A percentile compares a stretch with the other conserved stretches of the same genome.
These are phyloP conservation scores for Meloidogyne hapla DNA, from an alignment of 1,140 invertebrate species.

Conservation along the genomic window DNA sequence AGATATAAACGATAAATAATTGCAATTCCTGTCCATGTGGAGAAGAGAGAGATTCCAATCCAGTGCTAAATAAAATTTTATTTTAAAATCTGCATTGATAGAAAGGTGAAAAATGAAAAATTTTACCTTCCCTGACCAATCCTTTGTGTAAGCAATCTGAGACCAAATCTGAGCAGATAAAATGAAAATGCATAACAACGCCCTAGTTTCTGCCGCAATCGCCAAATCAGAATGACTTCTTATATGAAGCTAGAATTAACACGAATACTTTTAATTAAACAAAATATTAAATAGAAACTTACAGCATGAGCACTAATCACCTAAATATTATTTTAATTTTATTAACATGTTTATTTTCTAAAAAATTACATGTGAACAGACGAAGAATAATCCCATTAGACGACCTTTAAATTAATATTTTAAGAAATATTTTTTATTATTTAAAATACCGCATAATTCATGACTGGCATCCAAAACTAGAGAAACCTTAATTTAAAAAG, in stretches of 20 bases:
- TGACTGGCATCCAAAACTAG: conserved; percentile 57
- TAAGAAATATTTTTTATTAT: too few relatives aligned
- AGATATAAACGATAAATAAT: conserved; percentile 53
- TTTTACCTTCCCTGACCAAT: conserved; percentile 49
- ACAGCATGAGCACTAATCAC: conserved; percentile 39
- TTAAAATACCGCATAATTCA: conserved; percentile 43
- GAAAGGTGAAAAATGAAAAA: neutral
- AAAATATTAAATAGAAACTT: conserved; percentile 1
- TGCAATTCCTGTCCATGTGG: conserved; percentile 60
- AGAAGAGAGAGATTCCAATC: conserved; percentile 61
- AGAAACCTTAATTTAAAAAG: conserved; percentile 41
- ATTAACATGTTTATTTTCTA: too few relatives aligned
- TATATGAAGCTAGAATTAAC: conserved; percentile 53
- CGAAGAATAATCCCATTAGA: conserved; percentile 58
- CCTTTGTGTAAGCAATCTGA: conserved; percentile 55
- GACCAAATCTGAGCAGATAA: conserved; percentile 62
- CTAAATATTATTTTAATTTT: too few relatives aligned
- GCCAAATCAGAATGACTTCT: conserved; percentile 41
- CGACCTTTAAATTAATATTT: conserved; percentile 26
- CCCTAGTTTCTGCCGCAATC: conserved; percentile 58
- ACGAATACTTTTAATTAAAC: neutral
- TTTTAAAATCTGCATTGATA: neutral
- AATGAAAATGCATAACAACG: conserved; percentile 56
- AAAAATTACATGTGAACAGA: conserved; percentile 40
- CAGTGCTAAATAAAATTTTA: conserved; percentile 43